A percentile compares a stretch with the other conserved stretches of the same genome.
Evolutionary conservation across 2,888 invertebrate species (phyloP).

Genomic region (Ophioninae sp.): DNA sequence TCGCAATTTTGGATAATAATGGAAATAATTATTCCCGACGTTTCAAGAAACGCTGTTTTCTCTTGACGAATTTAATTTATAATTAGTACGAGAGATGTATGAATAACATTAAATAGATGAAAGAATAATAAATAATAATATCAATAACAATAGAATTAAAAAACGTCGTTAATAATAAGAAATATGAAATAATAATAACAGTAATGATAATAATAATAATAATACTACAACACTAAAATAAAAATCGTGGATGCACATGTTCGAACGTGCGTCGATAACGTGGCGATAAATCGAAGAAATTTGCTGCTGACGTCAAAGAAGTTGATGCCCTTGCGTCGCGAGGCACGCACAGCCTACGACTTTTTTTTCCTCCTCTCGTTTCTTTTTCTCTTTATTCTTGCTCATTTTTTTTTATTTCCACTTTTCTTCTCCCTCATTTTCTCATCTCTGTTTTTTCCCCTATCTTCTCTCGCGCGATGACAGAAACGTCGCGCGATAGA

Average conservation of each 20-base stretch:
- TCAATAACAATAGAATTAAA: neutral
- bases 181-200: neutral
- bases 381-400: neutral
- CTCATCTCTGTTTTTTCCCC: neutral
- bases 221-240: neutral
- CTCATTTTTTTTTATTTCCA: neutral
- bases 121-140: neutral
- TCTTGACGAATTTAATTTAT: neutral
- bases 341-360: neutral
- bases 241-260: neutral
- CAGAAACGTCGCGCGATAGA: neutral
- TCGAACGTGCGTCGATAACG: neutral
- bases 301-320: conserved; percentile 8
- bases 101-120: neutral
- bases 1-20: no score
- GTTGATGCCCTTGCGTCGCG: neutral
- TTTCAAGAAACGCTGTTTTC: no score
- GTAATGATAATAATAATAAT: neutral
- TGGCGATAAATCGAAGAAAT: conserved; percentile 10
- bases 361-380: neutral
- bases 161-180: neutral
- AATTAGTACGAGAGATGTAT: neutral
- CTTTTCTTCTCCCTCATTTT: neutral
- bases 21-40: no score
- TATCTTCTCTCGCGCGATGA: neutral